Evolutionary conservation across 2,797 vertebrate species (phyloP), one percentile per base, ranked within the genome.

Genomic region (Hydrophis major): DNA sequence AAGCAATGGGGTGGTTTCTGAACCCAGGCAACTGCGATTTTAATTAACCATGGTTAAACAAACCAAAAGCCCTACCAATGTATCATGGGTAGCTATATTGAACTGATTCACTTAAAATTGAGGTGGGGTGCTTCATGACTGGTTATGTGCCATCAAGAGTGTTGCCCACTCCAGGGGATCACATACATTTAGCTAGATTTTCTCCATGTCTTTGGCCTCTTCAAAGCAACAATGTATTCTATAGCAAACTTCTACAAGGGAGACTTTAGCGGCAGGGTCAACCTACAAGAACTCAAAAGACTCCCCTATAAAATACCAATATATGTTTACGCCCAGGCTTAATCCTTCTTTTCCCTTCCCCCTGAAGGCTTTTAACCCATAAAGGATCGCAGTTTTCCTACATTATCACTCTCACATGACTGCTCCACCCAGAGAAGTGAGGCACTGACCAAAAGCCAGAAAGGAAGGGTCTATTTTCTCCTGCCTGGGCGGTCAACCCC

Each of bases 331-430:
- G 6, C 32, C 0, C 32, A 11, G 11, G 18, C 63, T 66, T 20
- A 25, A 27, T 53, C 2, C 86, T 66, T 20, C 7, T 60, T 74
- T 37, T 3, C 92, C 6, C 22, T 42, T 13, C 42, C 22, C 27
- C 37, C 28, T 6, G 55, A 87, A 63, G 47, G 42, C 57, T 53
- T 28, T 78, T 6, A 56, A 42, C 18, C 47, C 3, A 13, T 10
- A 20, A 27, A 27, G 59, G 53, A 55, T 4, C 18, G 1, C 8
- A 22, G 11, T 78, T 37, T 61, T 14, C 56, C 83, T 47, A 37
- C 6, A 74, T 74, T 37, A 78, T 90, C 56, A 25, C 50, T 47
- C 14, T 91, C 89, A 93, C 87, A 56, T 89, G 92, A 91, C 53
- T 12, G 57, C 42, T 91, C 86, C 69, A 55, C n/a, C 66, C 90